Base-by-base conservation (phyloP, 2,113 vertebrate genomes). In the Podilymbus podiceps region DNA sequence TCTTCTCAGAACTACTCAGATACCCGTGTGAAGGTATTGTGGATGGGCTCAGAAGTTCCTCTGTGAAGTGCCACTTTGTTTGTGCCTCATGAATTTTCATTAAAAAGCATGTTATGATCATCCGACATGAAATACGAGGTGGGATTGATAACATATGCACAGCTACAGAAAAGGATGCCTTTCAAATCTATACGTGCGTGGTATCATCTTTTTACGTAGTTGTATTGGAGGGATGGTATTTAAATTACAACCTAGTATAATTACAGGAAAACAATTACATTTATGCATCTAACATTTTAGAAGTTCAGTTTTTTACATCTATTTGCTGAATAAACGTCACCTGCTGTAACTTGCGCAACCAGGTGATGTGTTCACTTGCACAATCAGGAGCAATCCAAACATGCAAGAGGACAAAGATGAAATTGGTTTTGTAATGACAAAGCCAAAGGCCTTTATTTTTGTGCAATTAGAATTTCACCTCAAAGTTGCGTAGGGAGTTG, bases 381-480 rank as follows among this genome's bases (percentile, higher is more conserved):
- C 89, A 94, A 96, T 88, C 74, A 56, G 20, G 40, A 82, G 49
- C 50, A 89, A 75, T 86, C 80, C 64, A 87, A 92, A 89, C 56
- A 87, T 31, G 47, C 60, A 88, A 67, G 85, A 93, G 75, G 68
- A 60, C 60, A 71, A 90, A 94, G 93, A 89, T 95, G 91, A 94
- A 89, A 78, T 49, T 78, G 40, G 7, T 93, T 93, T 97, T 95
- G 86, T 92, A 95, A 95, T 90, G 33, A 50, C 68, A 72, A 87
- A 25, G 53, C 73, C 77, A 53, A 94, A 89, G 83, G 69, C 66
- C 56, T 96, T 95, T 84, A 71, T 88, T 95, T 97, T 72, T 85
- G n/a, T 92, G 80, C 86, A 93, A 89, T 90, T 94, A 90, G 90
- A 84, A 78, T 95, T 72, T 94, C 64, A 75, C 60, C 44, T 92